A percentile compares a stretch with the other conserved stretches of the same genome.
Conservation (phyloP, 2,113 vertebrate species). For the Phodopus roborovskii region DNA sequence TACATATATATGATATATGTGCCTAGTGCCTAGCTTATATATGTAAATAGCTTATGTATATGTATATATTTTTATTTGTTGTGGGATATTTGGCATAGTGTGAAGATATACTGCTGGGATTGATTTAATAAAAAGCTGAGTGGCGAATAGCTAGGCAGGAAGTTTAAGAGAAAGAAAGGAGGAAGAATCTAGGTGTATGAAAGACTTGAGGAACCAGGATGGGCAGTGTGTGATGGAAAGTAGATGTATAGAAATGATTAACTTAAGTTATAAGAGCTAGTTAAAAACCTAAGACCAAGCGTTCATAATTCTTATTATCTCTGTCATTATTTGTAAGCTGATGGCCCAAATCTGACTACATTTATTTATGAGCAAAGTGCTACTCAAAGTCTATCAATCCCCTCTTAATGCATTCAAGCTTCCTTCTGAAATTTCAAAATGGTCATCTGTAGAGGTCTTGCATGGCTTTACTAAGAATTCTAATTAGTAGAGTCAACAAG, state of each 20-base stretch:
- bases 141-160: not conserved
- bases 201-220: not conserved
- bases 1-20: not conserved
- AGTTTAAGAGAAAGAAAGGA: not conserved
- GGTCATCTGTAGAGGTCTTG: not conserved
- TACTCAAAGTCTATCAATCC: not conserved
- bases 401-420: conserved; percentile 21
- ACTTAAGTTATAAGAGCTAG: not conserved
- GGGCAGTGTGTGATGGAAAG: not conserved
- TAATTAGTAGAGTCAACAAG: not conserved
- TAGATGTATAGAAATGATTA: not conserved
- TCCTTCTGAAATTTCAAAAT: conserved; percentile 20
- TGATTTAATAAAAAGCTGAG: not conserved
- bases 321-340: not conserved
- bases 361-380: not conserved
- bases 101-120: not conserved
- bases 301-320: not conserved
- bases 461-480: conserved; percentile 14
- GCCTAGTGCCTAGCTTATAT: not conserved
- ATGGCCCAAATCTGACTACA: too few species aligned
- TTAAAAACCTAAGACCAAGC: not conserved
- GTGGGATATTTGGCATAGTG: not conserved
- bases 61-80: not conserved
- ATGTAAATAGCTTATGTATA: not conserved
- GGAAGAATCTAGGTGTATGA: not conserved